Percentiles rank a stretch among this genome's conserved stretches.
Evolutionary conservation across 2,888 invertebrate genomes (phyloP).

Genomic region (Ophioninae sp.): DNA sequence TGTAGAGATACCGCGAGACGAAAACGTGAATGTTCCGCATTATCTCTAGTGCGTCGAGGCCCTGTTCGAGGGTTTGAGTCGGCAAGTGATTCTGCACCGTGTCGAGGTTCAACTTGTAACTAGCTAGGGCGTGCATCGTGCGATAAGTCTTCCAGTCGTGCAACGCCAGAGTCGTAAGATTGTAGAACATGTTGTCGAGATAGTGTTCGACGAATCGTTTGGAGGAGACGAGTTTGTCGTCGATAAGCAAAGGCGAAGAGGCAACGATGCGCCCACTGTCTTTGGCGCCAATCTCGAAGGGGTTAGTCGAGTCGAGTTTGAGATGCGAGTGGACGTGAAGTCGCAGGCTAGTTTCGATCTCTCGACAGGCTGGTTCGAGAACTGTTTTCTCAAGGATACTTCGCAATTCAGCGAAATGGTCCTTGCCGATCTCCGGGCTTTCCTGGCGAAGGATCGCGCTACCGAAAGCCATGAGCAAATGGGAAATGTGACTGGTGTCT

Average conservation of each 20-base stretch:
- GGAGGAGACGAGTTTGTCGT: conserved; percentile 68
- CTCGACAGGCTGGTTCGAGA: conserved; percentile 89
- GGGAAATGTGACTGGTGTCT: conserved; percentile 73
- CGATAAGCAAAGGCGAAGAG: conserved; percentile 70
- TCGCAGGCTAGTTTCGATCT: conserved; percentile 95
- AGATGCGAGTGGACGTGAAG: conserved; percentile 96
- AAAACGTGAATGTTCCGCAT: conserved; percentile 98
- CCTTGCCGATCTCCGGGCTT: conserved; percentile 60
- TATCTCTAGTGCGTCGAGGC: conserved; percentile 97
- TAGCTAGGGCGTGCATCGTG: conserved; percentile 96
- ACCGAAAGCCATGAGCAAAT: conserved; percentile 76
- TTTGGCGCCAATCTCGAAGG: conserved; percentile 85
- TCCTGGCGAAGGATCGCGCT: conserved; percentile 71
- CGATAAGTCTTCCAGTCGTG: conserved; percentile 99
- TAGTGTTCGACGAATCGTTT: conserved; percentile 90
- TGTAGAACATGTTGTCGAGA: conserved; percentile 97
- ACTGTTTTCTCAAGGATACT: conserved; percentile 83
- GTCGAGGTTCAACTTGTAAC: conserved; percentile 89
- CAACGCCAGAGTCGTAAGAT: conserved; percentile 97
- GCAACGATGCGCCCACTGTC: conserved; percentile 84
- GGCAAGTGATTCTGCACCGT: conserved; percentile 97
- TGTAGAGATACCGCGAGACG: conserved; percentile 96
- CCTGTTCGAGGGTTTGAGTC: conserved; percentile 98
- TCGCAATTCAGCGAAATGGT: conserved; percentile 68
- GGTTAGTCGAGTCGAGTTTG: conserved; percentile 88